Conservation (phyloP, 2,888 invertebrate genomes). For the Acrocyrtus sp. region DNA sequence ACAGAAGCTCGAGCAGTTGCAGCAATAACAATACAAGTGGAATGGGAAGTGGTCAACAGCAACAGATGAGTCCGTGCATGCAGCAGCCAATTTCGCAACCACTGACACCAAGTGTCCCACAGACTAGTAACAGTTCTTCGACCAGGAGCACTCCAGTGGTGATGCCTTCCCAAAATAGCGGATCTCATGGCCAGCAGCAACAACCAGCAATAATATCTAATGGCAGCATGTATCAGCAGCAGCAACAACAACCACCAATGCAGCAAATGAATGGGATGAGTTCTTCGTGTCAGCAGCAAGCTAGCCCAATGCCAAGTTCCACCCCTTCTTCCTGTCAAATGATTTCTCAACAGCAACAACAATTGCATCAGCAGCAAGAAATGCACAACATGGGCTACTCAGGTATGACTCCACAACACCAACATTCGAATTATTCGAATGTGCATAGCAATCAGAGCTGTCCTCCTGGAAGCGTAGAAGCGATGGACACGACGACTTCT, state of each 20-base stretch:
- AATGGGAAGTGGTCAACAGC: slow-evolving; percentile 25
- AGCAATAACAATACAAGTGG: slow-evolving; percentile 35
- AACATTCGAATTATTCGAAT: slow-evolving; percentile 49
- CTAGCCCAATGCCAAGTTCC: slow-evolving; percentile 35
- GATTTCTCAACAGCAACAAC: slow-evolving; percentile 48
- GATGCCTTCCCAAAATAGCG: slow-evolving; percentile 44
- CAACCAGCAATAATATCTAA: slow-evolving; percentile 3
- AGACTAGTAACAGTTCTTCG: background rate
- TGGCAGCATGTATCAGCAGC: slow-evolving; percentile 44
- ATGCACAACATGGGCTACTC: slow-evolving; percentile 63
- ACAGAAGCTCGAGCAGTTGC: slow-evolving; percentile 61
- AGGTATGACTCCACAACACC: slow-evolving; percentile 55
- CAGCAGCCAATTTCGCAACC: slow-evolving; percentile 4
- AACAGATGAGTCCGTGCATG: slow-evolving; percentile 38
- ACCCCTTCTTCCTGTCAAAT: slow-evolving; percentile 48
- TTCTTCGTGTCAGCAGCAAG: slow-evolving; percentile 3
- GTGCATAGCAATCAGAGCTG: slow-evolving; percentile 63
- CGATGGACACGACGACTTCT: slow-evolving; percentile 53
- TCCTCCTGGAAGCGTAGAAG: slow-evolving; percentile 62
- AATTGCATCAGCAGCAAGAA: slow-evolving; percentile 54
- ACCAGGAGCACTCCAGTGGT: slow-evolving; percentile 31
- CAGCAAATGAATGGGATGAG: background rate
- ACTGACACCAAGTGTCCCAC: slow-evolving; percentile 6
- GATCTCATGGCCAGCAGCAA: slow-evolving; percentile 22
- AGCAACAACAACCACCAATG: slow-evolving; percentile 11